Evolutionary conservation across 2,797 vertebrate genomes (phyloP).

Genomic region (Thaleichthys pacificus): DNA sequence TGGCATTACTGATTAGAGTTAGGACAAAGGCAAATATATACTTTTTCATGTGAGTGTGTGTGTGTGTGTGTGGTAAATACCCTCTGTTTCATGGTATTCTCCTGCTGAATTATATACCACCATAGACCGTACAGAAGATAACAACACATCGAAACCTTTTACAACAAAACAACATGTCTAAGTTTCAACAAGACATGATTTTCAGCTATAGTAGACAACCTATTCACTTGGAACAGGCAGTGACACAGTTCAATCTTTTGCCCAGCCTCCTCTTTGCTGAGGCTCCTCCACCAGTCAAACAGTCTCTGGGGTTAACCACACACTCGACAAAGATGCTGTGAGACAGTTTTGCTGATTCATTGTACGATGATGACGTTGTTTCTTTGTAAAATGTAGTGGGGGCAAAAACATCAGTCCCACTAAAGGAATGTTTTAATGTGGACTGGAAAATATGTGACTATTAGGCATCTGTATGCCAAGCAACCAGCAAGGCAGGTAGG

Average conservation of each 20-base stretch:
- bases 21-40: background rate
- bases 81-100: background rate
- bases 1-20: background rate
- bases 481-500: background rate
- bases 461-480: background rate
- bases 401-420: constrained; percentile 39
- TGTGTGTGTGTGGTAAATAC: constrained; percentile 2
- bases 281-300: constrained; percentile 29
- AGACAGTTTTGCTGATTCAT: constrained; percentile 54
- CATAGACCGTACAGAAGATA: background rate
- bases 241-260: background rate
- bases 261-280: constrained; percentile 21
- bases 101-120: background rate
- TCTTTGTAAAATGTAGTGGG: constrained; percentile 22
- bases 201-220: too few relatives aligned
- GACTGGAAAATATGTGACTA: too few relatives aligned
- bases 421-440: constrained; percentile 18
- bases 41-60: background rate
- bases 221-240: too few relatives aligned
- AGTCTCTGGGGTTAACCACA: constrained; percentile 36
- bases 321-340: constrained; percentile 24
- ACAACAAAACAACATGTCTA: too few relatives aligned
- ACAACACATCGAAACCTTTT: too few relatives aligned
- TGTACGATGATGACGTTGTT: constrained; percentile 36
- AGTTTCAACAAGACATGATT: too few relatives aligned